Conservation (phyloP, 2,113 vertebrate species). For the Callionymus lyra region DNA sequence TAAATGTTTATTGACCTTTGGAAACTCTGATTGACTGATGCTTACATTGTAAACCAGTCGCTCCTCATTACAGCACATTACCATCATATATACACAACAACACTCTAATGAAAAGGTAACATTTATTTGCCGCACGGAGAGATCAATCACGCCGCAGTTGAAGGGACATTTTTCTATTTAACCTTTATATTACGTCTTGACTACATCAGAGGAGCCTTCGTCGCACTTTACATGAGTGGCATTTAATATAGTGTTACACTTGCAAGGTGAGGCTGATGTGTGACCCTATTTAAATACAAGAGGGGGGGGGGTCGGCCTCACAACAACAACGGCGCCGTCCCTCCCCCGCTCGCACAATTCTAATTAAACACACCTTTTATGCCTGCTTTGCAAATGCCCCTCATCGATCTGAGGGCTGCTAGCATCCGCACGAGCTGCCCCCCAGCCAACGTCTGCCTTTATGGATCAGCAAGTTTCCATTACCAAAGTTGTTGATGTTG, state of each 20-base stretch:
- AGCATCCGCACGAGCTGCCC: slow-evolving; percentile 84
- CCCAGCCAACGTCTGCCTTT: slow-evolving; percentile 81
- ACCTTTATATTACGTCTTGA: slow-evolving; percentile 76
- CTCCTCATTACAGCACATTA: slow-evolving; percentile 47
- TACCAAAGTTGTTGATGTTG: slow-evolving; percentile 81
- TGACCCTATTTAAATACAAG: slow-evolving; percentile 99
- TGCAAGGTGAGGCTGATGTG: slow-evolving; percentile 79
- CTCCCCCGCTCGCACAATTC: slow-evolving; percentile 60
- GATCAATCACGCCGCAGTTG: slow-evolving; percentile 87
- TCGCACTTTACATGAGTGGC: slow-evolving; percentile 90
- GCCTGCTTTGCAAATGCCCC: slow-evolving; percentile 91
- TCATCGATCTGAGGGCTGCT: slow-evolving; percentile 88
- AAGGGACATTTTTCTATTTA: slow-evolving; percentile 93
- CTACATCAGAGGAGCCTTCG: slow-evolving; percentile 71
- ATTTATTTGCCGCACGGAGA: slow-evolving; percentile 72
- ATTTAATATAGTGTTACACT: slow-evolving; percentile 96
- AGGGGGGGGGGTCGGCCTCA: slow-evolving; percentile 23
- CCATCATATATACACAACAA: slow-evolving; percentile 31
- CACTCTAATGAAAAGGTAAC: slow-evolving; percentile 46
- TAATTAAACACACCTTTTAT: slow-evolving; percentile 95
- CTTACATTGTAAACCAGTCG: slow-evolving; percentile 56
- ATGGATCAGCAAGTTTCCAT: slow-evolving; percentile 98
- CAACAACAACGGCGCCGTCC: slow-evolving; percentile 35
- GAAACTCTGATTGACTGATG: slow-evolving; percentile 56
- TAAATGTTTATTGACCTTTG: slow-evolving; percentile 58